Conservation (phyloP, 2,113 vertebrate genomes). For the Perccottus glenii region DNA sequence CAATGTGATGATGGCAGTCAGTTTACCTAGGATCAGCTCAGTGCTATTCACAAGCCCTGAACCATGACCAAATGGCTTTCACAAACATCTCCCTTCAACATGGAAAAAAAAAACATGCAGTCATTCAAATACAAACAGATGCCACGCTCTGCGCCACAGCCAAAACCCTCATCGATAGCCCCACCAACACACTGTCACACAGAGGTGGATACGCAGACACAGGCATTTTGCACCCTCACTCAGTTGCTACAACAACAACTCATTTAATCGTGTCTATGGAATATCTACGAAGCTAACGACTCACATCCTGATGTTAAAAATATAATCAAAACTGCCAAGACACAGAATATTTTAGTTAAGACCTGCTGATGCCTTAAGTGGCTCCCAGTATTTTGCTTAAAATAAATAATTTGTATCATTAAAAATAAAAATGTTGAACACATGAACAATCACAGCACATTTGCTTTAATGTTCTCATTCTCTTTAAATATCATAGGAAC, state of each 20-base stretch:
- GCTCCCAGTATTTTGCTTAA: no score
- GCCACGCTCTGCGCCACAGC: slow-evolving; percentile 47
- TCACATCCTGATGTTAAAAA: background rate
- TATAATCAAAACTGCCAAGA: no score
- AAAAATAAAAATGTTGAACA: no score
- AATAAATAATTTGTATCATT: no score
- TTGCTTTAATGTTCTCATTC: no score
- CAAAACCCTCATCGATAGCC: slow-evolving; percentile 32
- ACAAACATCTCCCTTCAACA: slow-evolving; percentile 67
- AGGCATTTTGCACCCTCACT: background rate
- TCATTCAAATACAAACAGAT: slow-evolving; percentile 74
- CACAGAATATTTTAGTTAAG: no score
- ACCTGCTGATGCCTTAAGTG: no score
- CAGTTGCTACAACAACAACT: slow-evolving; percentile 17
- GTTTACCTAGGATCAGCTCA: slow-evolving; percentile 65
- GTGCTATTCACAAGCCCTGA: slow-evolving; percentile 66
- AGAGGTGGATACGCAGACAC: slow-evolving; percentile 27
- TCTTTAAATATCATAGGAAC: no score
- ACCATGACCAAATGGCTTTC: slow-evolving; percentile 71
- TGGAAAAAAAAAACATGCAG: slow-evolving; percentile 74
- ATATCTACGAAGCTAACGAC: background rate
- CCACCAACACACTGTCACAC: slow-evolving; percentile 17
- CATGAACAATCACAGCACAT: no score
- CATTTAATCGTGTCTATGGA: slow-evolving; percentile 9
- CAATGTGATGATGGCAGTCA: slow-evolving; percentile 48